Evolutionary conservation across 1,140 invertebrate genomes (phyloP).

Genomic region (Apis mellifera): DNA sequence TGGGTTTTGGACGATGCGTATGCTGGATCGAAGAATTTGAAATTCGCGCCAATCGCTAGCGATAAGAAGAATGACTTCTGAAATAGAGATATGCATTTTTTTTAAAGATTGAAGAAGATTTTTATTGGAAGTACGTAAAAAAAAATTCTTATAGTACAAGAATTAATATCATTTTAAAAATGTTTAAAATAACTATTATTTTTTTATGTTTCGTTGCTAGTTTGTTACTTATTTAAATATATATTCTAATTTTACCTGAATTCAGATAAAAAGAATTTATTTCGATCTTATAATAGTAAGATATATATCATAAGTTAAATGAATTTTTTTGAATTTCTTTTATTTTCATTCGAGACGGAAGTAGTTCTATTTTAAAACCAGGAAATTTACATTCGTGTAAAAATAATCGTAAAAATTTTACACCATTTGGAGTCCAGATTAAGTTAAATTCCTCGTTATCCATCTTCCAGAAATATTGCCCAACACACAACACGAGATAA

Average conservation of each 20-base stretch:
- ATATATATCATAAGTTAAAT: not conserved
- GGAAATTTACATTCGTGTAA: not conserved
- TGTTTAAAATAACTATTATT: too few species aligned
- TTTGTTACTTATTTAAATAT: too few species aligned
- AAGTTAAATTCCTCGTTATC: not conserved
- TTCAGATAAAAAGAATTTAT: too few species aligned
- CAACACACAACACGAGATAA: not conserved
- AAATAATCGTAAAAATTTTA: not conserved
- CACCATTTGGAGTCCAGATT: not conserved
- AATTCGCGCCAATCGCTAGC: not conserved
- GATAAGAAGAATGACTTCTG: slow-evolving; percentile 4
- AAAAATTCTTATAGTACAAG: too few species aligned
- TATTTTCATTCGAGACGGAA: not conserved
- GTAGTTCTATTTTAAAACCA: not conserved
- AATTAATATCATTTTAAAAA: too few species aligned
- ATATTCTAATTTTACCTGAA: not conserved
- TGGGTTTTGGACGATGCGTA: not conserved
- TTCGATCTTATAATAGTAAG: too few species aligned
- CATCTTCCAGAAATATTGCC: not conserved
- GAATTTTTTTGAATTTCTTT: not conserved
- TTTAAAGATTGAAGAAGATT: not conserved
- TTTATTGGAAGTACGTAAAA: not conserved
- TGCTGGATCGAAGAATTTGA: not conserved
- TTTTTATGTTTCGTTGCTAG: too few species aligned
- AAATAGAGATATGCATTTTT: not conserved